phyloP scores from a whole-genome alignment of 2,888 invertebrate species.

The Nephrotoma guestfalica region DNA sequence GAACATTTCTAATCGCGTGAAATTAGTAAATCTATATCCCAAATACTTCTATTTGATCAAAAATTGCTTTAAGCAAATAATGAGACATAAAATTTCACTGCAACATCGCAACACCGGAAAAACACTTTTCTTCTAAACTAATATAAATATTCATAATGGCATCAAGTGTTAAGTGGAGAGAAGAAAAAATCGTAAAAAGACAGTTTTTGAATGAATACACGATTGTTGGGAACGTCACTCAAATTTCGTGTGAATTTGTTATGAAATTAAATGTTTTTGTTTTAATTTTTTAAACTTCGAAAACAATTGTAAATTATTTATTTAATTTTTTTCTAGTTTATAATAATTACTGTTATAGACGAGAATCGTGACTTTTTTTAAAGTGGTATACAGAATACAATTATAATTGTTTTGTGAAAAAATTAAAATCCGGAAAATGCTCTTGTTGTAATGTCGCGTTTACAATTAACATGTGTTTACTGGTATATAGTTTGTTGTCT shows the following conservation, averaged over 20 bases:
- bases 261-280: background rate
- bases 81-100: no score
- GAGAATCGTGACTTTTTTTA: background rate
- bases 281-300: background rate
- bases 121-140: background rate
- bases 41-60: no score
- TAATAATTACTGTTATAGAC: background rate
- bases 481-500: background rate
- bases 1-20: no score
- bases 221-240: background rate
- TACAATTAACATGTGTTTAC: background rate
- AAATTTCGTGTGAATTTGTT: background rate
- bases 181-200: background rate
- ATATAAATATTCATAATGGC: background rate
- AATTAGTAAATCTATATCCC: no score
- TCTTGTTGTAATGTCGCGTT: background rate
- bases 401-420: background rate
- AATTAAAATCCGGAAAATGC: background rate
- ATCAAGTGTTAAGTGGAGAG: background rate
- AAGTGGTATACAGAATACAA: background rate
- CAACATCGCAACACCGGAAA: background rate
- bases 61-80: no score
- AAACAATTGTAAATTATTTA: background rate
- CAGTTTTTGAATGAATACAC: background rate
- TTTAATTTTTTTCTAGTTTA: background rate